Evolutionary conservation across 2,888 invertebrate species (phyloP).

Genomic region (Stenotaenia linearis): DNA sequence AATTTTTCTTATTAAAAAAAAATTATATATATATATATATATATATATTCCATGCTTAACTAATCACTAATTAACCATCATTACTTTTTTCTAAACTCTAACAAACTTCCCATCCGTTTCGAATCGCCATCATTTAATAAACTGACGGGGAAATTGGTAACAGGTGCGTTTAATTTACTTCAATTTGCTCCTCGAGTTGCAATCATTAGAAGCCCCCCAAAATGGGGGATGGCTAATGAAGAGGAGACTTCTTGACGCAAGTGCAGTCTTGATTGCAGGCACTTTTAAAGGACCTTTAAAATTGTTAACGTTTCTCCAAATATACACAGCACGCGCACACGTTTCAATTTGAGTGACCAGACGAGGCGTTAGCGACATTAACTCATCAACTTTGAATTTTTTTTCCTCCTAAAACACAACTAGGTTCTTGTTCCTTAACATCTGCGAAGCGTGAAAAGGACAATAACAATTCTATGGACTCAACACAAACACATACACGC

Average conservation of each 20-base stretch:
- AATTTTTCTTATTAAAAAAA: too few relatives aligned
- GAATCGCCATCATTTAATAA: not conserved
- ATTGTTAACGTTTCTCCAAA: not conserved
- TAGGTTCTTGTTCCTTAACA: not conserved
- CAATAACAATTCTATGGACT: not conserved
- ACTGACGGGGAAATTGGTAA: conserved; percentile 9
- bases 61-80: too few relatives aligned
- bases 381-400: not conserved
- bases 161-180: conserved; percentile 5
- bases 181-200: conserved; percentile 4
- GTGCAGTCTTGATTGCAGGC: not conserved
- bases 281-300: not conserved
- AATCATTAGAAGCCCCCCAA: not conserved
- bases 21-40: too few relatives aligned
- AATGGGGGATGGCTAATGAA: not conserved
- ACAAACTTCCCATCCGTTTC: not conserved
- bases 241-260: conserved; percentile 1
- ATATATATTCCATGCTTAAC: too few relatives aligned
- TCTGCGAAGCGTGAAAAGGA: not conserved
- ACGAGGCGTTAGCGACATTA: not conserved
- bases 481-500: not conserved
- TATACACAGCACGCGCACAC: not conserved
- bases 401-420: not conserved
- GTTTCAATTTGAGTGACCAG: not conserved
- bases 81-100: not conserved